Percentiles rank a stretch among this genome's conserved stretches.
These are phyloP conservation scores for Phytoseiulus persimilis DNA, from an alignment of 2,888 invertebrate species.

Conservation along the genomic window DNA sequence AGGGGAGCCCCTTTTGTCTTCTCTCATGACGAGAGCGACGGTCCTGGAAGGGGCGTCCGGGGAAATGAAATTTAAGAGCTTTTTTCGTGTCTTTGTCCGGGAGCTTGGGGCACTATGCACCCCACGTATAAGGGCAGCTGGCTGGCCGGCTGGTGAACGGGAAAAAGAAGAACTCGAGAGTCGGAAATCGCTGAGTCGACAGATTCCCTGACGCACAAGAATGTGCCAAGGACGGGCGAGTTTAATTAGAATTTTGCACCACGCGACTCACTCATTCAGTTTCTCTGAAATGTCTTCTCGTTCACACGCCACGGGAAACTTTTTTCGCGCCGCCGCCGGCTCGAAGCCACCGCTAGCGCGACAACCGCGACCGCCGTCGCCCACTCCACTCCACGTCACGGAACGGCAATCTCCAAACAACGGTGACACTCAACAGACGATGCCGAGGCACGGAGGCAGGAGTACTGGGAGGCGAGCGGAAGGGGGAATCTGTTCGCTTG, in stretches of 20 bases:
- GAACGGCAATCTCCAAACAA: not conserved
- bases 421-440: not conserved
- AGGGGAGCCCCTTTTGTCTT: not conserved
- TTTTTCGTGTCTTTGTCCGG: not conserved
- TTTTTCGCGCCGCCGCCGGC: not conserved
- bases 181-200: not conserved
- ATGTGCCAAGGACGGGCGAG: not conserved
- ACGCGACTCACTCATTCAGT: not conserved
- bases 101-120: not conserved
- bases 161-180: not conserved
- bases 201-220: not conserved
- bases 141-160: not conserved
- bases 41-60: not conserved
- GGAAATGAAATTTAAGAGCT: not conserved
- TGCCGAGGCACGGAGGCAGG: not conserved
- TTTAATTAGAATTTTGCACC: constrained; percentile 5
- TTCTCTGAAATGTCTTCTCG: not conserved
- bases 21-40: not conserved
- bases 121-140: not conserved
- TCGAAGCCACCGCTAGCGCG: too few relatives aligned
- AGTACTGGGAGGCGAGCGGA: not conserved
- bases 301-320: not conserved
- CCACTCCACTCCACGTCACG: not conserved
- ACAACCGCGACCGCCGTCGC: not conserved
- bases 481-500: not conserved